Percentiles rank a stretch among this genome's conserved stretches.
Evolutionary conservation across 2,797 vertebrate species (phyloP).

Genomic region (Sebastes glaucus): DNA sequence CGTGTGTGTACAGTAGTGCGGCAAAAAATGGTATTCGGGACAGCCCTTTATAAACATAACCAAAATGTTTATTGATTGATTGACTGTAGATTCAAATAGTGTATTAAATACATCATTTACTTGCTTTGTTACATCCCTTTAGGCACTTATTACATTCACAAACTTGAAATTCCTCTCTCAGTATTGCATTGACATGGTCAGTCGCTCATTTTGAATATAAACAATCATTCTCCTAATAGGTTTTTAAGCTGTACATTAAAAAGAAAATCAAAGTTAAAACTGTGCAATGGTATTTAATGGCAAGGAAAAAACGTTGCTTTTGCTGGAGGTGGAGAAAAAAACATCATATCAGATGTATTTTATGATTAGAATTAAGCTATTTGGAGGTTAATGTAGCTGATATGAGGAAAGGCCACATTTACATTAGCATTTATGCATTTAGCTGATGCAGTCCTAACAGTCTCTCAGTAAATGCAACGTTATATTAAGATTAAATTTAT

Average conservation of each 20-base stretch:
- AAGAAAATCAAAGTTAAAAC: neutral
- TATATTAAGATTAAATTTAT: neutral
- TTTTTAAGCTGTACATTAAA: neutral
- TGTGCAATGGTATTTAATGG: neutral
- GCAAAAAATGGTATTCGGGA: no score
- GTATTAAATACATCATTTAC: neutral
- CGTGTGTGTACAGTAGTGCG: neutral
- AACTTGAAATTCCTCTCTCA: neutral
- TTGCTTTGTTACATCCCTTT: neutral
- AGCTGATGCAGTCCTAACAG: neutral
- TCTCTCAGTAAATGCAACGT: neutral
- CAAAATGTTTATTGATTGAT: neutral
- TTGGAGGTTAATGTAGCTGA: neutral
- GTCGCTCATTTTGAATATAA: neutral
- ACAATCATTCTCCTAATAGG: neutral
- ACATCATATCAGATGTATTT: neutral
- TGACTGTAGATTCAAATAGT: neutral
- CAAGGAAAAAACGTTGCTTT: neutral
- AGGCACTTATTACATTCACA: neutral
- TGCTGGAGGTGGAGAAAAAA: neutral
- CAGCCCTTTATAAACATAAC: no score
- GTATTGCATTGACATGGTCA: neutral
- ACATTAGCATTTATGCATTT: neutral
- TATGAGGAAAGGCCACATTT: neutral
- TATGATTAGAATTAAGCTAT: neutral